These are phyloP conservation scores for Onychostoma macrolepis DNA, from an alignment of 2,113 vertebrate genomes.

Conservation along the genomic window DNA sequence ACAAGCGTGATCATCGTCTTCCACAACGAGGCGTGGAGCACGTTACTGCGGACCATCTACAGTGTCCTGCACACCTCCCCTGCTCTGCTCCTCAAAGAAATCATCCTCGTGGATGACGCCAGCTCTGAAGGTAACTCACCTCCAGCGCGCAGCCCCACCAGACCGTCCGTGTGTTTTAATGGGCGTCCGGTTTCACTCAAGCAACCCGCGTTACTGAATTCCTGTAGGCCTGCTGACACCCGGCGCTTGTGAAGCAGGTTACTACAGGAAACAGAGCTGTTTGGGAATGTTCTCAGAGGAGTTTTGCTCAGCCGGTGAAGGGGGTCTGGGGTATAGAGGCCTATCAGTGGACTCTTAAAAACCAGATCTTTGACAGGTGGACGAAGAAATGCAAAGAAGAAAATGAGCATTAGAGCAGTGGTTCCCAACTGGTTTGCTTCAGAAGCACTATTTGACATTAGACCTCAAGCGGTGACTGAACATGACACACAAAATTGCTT, in stretches of 20 bases:
- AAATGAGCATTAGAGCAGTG: constrained; percentile 35
- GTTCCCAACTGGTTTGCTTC: neutral
- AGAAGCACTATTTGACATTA: neutral
- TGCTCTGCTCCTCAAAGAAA: constrained; percentile 91
- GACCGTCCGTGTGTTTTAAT: constrained; percentile 43
- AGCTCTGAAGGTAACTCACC: constrained; percentile 89
- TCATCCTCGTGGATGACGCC: constrained; percentile 98
- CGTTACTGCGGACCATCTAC: constrained; percentile 93
- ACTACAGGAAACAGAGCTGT: constrained; percentile 54
- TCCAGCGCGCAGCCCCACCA: constrained; percentile 33
- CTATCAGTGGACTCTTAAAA: constrained; percentile 24
- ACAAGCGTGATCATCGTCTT: constrained; percentile 98
- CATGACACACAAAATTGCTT: neutral
- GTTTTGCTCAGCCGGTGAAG: constrained; percentile 22
- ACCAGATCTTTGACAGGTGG: constrained; percentile 51
- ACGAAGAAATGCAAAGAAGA: constrained; percentile 18
- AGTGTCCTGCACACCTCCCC: constrained; percentile 97
- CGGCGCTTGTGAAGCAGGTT: constrained; percentile 54
- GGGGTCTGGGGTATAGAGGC: constrained; percentile 41
- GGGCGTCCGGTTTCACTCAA: constrained; percentile 58
- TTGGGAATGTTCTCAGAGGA: constrained; percentile 65
- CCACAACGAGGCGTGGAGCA: constrained; percentile 98
- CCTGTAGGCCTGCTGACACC: constrained; percentile 20
- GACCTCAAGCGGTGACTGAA: neutral
- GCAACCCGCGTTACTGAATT: constrained; percentile 58